Evolutionary conservation across 2,888 invertebrate species (phyloP), one percentile per base, ranked within the genome.

Genomic region (Eupithecia insigniata): DNA sequence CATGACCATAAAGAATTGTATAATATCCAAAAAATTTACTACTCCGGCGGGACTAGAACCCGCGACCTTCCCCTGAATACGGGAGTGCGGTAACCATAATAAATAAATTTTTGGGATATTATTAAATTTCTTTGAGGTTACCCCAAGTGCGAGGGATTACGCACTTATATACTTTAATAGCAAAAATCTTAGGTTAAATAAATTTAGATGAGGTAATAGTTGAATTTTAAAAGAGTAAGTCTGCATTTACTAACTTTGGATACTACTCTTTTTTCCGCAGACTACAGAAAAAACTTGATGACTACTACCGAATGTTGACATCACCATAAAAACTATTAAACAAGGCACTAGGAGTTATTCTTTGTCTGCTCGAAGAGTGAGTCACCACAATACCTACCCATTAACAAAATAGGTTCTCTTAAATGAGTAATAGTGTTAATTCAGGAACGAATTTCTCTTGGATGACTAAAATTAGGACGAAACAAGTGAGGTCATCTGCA

Each of bases 401-500:
- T 62, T 12, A 32, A 62, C 61, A n/a, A 62, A 62, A 62, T 62
- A 62, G 70, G 67, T 62, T 60, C 43, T 60, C 32, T 58, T 39
- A 22, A 60, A 68, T 66, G 39, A 64, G 51, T 74, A 76, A 78
- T 60, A 46, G 39, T 64, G 32, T n/a, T 34, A 22, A 34, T 34
- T 34, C 61, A 34, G 61, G 34, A 74, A 81, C 77, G 70, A 70
- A 70, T 70, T 71, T 61, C 62, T 62, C 66, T 70, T 66, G 61
- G 71, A 72, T 81, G 79, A 82, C 80, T 81, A 81, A 72, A 69
- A 61, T 67, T 34, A 62, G 32, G 61, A 32, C n/a, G 76, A 82
- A 82, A 82, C 78, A 79, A 81, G 82, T 80, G 74, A 62, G 22
- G 34, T 62, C 61, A 62, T 62, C 61, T 55, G 12, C 55, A 18